These are phyloP conservation scores for Semotilus atromaculatus DNA, from an alignment of 2,797 vertebrate genomes.

Conservation along the genomic window DNA sequence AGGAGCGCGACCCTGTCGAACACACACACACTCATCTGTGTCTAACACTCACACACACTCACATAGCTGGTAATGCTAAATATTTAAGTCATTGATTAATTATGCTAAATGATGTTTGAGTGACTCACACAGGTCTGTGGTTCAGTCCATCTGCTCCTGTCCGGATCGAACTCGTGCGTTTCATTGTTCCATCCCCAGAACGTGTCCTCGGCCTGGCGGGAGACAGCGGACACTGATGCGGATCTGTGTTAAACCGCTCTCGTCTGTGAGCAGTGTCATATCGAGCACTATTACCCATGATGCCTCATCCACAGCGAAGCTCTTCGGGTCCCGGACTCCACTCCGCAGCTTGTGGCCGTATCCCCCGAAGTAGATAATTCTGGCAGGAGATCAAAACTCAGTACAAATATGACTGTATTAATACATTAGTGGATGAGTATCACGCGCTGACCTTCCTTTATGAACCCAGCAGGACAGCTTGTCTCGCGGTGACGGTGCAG, in stretches of 20 bases:
- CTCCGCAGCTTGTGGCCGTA: slow-evolving; percentile 89
- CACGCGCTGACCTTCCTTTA: slow-evolving; percentile 70
- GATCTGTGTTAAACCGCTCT: neutral
- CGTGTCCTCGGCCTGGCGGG: slow-evolving; percentile 82
- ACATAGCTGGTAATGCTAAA: too few relatives aligned
- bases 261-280: neutral
- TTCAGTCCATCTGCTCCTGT: slow-evolving; percentile 82
- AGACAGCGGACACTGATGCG: neutral
- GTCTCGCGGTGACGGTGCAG: slow-evolving; percentile 89
- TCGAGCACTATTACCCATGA: slow-evolving; percentile 85
- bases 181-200: slow-evolving; percentile 98
- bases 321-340: slow-evolving; percentile 80
- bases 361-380: slow-evolving; percentile 94
- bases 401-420: neutral
- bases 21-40: too few relatives aligned
- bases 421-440: neutral
- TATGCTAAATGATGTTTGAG: neutral
- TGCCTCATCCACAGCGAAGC: slow-evolving; percentile 90
- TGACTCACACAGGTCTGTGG: slow-evolving; percentile 83
- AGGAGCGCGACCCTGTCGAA: slow-evolving; percentile 83
- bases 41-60: too few relatives aligned
- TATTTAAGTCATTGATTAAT: neutral
- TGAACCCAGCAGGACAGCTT: slow-evolving; percentile 96
- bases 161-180: slow-evolving; percentile 90
- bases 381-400: slow-evolving; percentile 65